These are phyloP conservation scores for Eudemis profundana DNA, from an alignment of 2,888 invertebrate genomes.

Conservation along the genomic window DNA sequence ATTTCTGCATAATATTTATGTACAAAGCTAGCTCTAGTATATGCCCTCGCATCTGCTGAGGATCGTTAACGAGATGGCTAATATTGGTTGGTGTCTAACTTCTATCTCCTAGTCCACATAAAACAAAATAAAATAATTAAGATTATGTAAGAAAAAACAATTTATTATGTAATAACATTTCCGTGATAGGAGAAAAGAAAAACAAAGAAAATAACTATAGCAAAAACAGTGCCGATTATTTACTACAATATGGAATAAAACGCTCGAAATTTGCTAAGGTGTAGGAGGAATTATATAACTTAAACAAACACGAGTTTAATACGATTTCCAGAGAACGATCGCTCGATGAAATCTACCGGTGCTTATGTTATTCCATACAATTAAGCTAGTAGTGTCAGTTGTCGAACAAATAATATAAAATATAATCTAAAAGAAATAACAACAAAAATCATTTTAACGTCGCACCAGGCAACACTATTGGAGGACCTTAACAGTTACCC, in stretches of 20 bases:
- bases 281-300: constrained; percentile 39
- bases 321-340: constrained; percentile 48
- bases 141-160: constrained; percentile 73
- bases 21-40: constrained; percentile 65
- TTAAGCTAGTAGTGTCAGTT: constrained; percentile 72
- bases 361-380: constrained; percentile 58
- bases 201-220: constrained; percentile 75
- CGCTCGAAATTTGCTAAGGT: constrained; percentile 41
- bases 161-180: constrained; percentile 78
- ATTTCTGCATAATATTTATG: constrained; percentile 61
- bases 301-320: constrained; percentile 53
- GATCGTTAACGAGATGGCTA: constrained; percentile 44
- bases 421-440: constrained; percentile 80
- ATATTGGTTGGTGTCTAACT: constrained; percentile 51
- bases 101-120: constrained; percentile 44
- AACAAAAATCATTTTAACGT: constrained; percentile 69
- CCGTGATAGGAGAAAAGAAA: constrained; percentile 68
- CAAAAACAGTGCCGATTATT: constrained; percentile 82
- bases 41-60: constrained; percentile 49
- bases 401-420: constrained; percentile 75
- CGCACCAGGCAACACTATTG: constrained; percentile 61
- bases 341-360: constrained; percentile 21
- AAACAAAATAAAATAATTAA: constrained; percentile 65
- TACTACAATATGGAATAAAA: constrained; percentile 61
- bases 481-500: constrained; percentile 58